phyloP scores from a whole-genome alignment of 2,888 invertebrate genomes.

The Notodonta dromedarius region DNA sequence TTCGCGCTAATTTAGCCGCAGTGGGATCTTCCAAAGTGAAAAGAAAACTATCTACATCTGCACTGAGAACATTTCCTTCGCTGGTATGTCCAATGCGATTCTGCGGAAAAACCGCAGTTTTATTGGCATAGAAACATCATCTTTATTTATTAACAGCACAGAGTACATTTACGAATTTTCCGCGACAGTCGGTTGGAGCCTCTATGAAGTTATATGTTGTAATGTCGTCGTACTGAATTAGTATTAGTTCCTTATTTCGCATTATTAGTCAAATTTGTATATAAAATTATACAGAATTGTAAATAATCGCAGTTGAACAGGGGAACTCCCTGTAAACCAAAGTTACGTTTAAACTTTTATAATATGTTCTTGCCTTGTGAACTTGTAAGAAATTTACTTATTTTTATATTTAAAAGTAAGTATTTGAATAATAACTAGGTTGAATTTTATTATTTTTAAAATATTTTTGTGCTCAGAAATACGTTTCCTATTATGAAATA shows the following conservation, averaged over 20 bases:
- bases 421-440: neutral
- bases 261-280: conserved; percentile 9
- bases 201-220: conserved; percentile 19
- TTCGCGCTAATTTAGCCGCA: too few species aligned
- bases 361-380: conserved; percentile 28
- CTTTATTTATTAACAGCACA: too few species aligned
- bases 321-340: conserved; percentile 25
- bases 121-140: too few species aligned
- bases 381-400: conserved; percentile 5
- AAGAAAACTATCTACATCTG: too few species aligned
- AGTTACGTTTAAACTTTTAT: conserved; percentile 13
- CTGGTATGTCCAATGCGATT: too few species aligned
- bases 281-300: conserved; percentile 3
- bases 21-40: too few species aligned
- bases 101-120: too few species aligned
- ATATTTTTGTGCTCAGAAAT: conserved; percentile 54
- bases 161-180: too few species aligned
- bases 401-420: neutral
- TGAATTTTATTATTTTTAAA: conserved; percentile 30
- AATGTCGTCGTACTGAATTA: conserved; percentile 25
- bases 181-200: too few species aligned
- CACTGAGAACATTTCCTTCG: too few species aligned
- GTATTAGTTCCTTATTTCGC: conserved; percentile 21
- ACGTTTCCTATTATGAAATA: conserved; percentile 66
- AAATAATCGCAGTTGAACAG: conserved; percentile 1